Evolutionary conservation across 2,888 invertebrate species (phyloP).

Genomic region (Drosophila longiperda): DNA sequence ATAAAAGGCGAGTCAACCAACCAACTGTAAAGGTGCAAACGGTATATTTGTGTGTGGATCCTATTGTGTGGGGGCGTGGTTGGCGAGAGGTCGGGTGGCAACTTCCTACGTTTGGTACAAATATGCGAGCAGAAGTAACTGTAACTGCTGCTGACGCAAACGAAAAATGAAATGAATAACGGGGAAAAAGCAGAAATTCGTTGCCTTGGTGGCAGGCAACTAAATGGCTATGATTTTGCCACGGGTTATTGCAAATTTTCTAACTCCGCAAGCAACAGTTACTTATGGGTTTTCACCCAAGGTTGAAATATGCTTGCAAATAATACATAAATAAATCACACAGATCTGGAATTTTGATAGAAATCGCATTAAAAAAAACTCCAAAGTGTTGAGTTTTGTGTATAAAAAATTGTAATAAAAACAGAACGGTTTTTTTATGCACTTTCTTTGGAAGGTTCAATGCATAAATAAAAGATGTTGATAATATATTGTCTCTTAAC

Average conservation of each 20-base stretch:
- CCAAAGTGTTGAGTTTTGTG: neutral
- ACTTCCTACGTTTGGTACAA: neutral
- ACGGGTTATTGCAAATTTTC: neutral
- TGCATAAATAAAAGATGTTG: neutral
- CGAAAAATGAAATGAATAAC: neutral
- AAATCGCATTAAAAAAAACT: neutral
- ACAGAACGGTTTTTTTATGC: neutral
- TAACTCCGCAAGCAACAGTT: neutral
- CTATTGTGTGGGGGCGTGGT: neutral
- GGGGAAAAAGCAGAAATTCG: neutral
- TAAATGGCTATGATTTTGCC: neutral
- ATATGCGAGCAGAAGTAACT: constrained; percentile 33
- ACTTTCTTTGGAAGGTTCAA: neutral
- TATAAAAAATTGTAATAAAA: neutral
- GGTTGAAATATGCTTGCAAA: neutral
- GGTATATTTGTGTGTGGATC: neutral
- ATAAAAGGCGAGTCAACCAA: constrained; percentile 59
- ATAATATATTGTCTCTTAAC: neutral
- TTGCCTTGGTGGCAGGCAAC: constrained; percentile 14
- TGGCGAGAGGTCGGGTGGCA: neutral
- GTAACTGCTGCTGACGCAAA: constrained; percentile 13
- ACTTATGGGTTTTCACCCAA: neutral
- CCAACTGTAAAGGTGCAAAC: constrained; percentile 67
- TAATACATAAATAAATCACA: neutral
- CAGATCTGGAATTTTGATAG: neutral